phyloP scores from a whole-genome alignment of 1,140 invertebrate genomes.

The Caenorhabditis briggsae region DNA sequence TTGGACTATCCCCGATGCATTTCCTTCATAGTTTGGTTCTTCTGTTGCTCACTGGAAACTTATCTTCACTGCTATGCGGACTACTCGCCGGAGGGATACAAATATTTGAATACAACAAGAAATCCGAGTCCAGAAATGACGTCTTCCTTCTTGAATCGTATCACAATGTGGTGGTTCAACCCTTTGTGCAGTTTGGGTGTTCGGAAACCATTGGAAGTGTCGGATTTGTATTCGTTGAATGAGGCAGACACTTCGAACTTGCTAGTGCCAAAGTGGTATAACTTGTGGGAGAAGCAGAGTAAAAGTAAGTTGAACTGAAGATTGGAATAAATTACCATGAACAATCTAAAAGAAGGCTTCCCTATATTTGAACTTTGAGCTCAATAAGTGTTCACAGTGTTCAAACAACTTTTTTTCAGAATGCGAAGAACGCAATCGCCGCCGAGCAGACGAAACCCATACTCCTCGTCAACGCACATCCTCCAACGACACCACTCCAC shows the following conservation, averaged over 20 bases:
- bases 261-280: slow-evolving; percentile 72
- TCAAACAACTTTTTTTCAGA: background rate
- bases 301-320: slow-evolving; percentile 65
- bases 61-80: slow-evolving; percentile 54
- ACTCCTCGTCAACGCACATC: background rate
- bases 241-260: slow-evolving; percentile 64
- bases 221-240: slow-evolving; percentile 72
- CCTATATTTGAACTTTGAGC: no score
- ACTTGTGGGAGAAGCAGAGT: slow-evolving; percentile 70
- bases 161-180: slow-evolving; percentile 76
- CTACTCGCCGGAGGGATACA: background rate
- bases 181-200: slow-evolving; percentile 66
- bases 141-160: slow-evolving; percentile 72
- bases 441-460: background rate
- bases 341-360: no score
- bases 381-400: background rate
- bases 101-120: background rate
- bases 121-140: slow-evolving; percentile 67
- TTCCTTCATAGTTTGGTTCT: slow-evolving; percentile 35
- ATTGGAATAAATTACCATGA: no score
- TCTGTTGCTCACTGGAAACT: background rate
- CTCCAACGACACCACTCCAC: slow-evolving; percentile 29
- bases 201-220: slow-evolving; percentile 69
- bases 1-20: slow-evolving; percentile 38
- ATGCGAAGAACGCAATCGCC: background rate